These are phyloP conservation scores for Aspidoscelis tigris DNA, from an alignment of 2,113 vertebrate genomes.

Conservation along the genomic window DNA sequence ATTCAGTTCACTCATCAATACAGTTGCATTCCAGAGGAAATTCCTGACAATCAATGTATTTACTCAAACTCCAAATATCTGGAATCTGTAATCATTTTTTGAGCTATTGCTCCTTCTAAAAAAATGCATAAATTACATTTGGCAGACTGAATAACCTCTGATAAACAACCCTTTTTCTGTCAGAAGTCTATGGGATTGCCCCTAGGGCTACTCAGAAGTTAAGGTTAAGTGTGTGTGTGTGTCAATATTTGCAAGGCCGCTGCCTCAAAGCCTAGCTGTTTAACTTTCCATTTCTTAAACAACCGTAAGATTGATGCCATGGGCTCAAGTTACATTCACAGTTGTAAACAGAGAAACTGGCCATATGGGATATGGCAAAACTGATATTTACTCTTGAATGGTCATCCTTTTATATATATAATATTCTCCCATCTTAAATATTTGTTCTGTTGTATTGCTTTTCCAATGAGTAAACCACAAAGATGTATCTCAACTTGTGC, in stretches of 20 bases:
- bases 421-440: not conserved
- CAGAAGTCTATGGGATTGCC: slow-evolving; percentile 5
- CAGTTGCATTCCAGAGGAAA: not conserved
- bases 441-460: not conserved
- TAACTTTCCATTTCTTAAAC: slow-evolving; percentile 26
- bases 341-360: not conserved
- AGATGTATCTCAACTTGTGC: rapidly evolving
- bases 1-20: too few species aligned
- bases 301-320: not conserved
- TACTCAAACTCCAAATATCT: not conserved
- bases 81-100: not conserved
- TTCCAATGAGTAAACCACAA: not conserved
- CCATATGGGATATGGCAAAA: not conserved
- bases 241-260: slow-evolving; percentile 21
- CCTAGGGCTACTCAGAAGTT: not conserved
- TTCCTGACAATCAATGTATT: not conserved
- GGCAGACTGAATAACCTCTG: not conserved
- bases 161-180: not conserved
- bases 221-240: slow-evolving; percentile 3
- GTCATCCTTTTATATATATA: not conserved
- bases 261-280: not conserved
- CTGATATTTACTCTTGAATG: not conserved
- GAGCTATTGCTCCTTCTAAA: not conserved
- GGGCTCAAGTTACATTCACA: not conserved
- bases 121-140: not conserved